Conservation (phyloP, 2,113 vertebrate genomes). For the Eulemur rufifrons region DNA sequence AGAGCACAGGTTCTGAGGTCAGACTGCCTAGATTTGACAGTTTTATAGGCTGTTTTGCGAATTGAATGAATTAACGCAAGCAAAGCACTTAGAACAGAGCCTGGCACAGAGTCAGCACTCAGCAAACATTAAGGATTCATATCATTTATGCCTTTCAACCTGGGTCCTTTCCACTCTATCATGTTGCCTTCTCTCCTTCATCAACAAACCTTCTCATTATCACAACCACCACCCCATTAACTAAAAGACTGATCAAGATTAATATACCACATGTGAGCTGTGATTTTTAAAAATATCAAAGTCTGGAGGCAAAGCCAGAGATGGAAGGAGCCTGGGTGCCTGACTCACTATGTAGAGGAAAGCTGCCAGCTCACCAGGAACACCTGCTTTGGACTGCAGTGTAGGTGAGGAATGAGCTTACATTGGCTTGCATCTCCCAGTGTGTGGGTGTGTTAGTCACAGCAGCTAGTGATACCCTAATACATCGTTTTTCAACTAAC, state of each 20-base stretch:
- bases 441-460: neutral
- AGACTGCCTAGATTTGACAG: neutral
- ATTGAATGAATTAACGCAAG: neutral
- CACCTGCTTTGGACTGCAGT: neutral
- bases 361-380: neutral
- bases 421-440: neutral
- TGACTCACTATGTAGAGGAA: neutral
- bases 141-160: neutral
- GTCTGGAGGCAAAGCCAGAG: neutral
- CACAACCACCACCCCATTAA: neutral
- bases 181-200: neutral
- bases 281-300: neutral
- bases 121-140: neutral
- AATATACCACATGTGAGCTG: neutral
- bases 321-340: neutral
- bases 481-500: neutral
- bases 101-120: neutral
- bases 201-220: neutral
- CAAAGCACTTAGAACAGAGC: neutral
- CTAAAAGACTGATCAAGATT: neutral
- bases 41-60: neutral
- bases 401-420: neutral
- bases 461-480: neutral
- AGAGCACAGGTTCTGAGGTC: neutral
- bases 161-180: neutral